Evolutionary conservation across 2,113 vertebrate genomes (phyloP), one percentile per base, ranked within the genome.

Genomic region (Burhinus oedicnemus): DNA sequence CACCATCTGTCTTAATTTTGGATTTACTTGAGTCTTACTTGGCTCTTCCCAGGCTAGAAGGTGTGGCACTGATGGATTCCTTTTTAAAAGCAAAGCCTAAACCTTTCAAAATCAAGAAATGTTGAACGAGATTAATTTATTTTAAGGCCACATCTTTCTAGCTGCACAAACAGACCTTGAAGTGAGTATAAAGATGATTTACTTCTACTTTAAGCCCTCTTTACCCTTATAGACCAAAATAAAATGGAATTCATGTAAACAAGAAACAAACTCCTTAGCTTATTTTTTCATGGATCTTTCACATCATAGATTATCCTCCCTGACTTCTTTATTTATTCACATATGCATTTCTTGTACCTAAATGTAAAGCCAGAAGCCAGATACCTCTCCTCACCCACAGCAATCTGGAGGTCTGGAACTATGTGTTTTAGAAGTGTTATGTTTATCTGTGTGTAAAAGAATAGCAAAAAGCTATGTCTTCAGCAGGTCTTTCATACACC

Each of bases 1-100:
- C 92, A 95, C 77, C 87, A 94, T 94, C 87, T 95, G 84, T 97
- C 96, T 94, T 95, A 78, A 94, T 96, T 89, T 80, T 76, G 95
- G 77, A 77, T 93, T 79, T 91, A 87, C 87, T 87, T 89, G 81
- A 94, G 87, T 69, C 93, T 94, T 87, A 94, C 30, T 94, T 95
- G 96, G 94, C 93, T 97, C 91, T 95, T 97, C 95, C 45, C 62
- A 45, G 64, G 78, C 81, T 87, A 86, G 70, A 93, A 95, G 89
- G 84, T 93, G 93, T 81, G 88, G 60, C 55, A 66, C 71, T 93
- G 96, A 93, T 95, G 88, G 90, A 93, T 94, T 95, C 55, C 47
- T 83, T 94, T 95, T 92, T 54, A 83, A 92, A 95, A 95, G 89
- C 47, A 93, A 91, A 96, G 54, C 62, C 81, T 93, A 89, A 95